A percentile compares a stretch with the other conserved stretches of the same genome.
Conservation (phyloP, 2,113 vertebrate genomes). For the Arvicanthis niloticus region DNA sequence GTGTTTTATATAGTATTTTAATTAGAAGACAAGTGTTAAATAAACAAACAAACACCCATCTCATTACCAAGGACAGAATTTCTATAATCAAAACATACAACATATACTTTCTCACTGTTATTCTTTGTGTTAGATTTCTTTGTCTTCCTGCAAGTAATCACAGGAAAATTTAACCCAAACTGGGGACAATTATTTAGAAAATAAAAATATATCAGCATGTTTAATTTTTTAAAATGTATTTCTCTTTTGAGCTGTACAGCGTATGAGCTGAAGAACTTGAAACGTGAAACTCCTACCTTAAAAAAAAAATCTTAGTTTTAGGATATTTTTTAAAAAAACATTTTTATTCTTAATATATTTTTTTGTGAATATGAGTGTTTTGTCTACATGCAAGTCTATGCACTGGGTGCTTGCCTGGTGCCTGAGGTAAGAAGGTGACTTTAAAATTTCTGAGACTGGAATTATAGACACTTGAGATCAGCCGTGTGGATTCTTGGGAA, state of each 20-base stretch:
- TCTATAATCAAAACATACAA: background rate
- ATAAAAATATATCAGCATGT: slow-evolving; percentile 30
- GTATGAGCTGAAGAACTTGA: background rate
- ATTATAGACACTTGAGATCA: background rate
- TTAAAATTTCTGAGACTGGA: background rate
- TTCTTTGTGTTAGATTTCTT: background rate
- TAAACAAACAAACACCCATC: background rate
- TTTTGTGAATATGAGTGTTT: background rate
- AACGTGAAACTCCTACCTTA: slow-evolving; percentile 41
- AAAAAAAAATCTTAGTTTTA: slow-evolving; percentile 59
- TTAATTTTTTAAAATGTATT: background rate
- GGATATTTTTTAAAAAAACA: slow-evolving; percentile 25
- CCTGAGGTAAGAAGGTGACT: too few species aligned
- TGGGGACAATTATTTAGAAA: slow-evolving; percentile 40
- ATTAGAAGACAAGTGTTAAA: background rate
- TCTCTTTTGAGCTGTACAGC: slow-evolving; percentile 14
- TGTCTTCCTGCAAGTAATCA: background rate
- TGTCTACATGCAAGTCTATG: background rate
- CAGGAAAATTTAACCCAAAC: background rate
- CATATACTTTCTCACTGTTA: too few species aligned
- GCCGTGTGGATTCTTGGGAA: too few species aligned
- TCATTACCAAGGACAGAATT: background rate
- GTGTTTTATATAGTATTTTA: background rate
- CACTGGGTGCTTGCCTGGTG: background rate
- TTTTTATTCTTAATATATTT: background rate